Conservation (phyloP, 2,797 vertebrate genomes). For the Sebastes steindachneri region DNA sequence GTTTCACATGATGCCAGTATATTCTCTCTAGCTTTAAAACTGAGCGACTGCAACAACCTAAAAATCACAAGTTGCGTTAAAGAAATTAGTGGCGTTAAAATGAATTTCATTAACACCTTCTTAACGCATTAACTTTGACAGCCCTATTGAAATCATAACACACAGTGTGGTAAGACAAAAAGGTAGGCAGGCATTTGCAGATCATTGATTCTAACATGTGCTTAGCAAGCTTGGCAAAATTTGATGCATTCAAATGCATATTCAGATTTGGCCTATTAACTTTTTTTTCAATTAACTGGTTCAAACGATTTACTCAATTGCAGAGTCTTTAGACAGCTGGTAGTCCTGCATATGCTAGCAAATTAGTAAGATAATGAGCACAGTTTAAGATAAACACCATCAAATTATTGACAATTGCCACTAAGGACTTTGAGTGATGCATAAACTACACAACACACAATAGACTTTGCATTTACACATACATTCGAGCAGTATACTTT, state of each 20-base stretch:
- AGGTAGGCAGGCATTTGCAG: slow-evolving; percentile 49
- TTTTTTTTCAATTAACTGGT: slow-evolving; percentile 59
- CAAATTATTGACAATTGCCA: background rate
- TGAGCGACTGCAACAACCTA: no score
- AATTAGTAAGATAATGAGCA: slow-evolving; percentile 40
- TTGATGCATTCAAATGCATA: slow-evolving; percentile 59
- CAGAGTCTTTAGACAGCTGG: slow-evolving; percentile 42
- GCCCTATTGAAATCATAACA: background rate
- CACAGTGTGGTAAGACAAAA: slow-evolving; percentile 21
- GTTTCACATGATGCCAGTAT: no score
- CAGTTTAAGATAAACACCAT: slow-evolving; percentile 25
- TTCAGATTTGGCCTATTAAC: slow-evolving; percentile 63
- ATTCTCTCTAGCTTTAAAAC: no score
- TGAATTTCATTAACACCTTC: no score
- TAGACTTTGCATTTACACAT: background rate
- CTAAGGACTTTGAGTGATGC: background rate
- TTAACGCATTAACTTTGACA: no score
- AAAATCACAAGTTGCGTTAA: no score
- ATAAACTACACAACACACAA: background rate
- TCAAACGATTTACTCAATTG: slow-evolving; percentile 43
- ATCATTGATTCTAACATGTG: slow-evolving; percentile 40
- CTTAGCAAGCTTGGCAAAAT: slow-evolving; percentile 26
- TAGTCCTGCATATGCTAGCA: slow-evolving; percentile 39
- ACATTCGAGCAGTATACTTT: background rate
- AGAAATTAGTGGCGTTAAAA: no score